Percentiles rank a stretch among this genome's conserved stretches.
These are phyloP conservation scores for Ceratina australensis DNA, from an alignment of 1,140 invertebrate species.

Conservation along the genomic window DNA sequence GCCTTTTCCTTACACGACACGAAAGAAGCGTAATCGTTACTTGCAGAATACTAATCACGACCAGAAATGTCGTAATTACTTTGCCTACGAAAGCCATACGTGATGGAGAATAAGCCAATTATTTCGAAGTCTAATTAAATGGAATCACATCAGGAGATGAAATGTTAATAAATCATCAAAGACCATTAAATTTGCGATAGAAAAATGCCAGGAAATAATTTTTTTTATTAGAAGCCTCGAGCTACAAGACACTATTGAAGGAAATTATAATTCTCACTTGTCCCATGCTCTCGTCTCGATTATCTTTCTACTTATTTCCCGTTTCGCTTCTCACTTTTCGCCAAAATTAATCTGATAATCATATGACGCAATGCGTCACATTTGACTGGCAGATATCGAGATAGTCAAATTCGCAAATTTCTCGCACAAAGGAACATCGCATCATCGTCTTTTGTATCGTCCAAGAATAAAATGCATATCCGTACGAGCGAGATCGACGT, in stretches of 20 bases:
- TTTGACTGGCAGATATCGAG: not conserved
- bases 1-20: too few species aligned
- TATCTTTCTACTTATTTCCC: not conserved
- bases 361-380: not conserved
- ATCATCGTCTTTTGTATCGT: too few species aligned
- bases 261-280: not conserved
- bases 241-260: too few species aligned
- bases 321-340: conserved; percentile 3
- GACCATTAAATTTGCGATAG: too few species aligned
- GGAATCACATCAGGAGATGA: not conserved
- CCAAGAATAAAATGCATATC: too few species aligned
- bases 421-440: not conserved
- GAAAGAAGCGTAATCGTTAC: not conserved
- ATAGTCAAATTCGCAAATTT: too few species aligned
- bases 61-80: not conserved
- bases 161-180: not conserved
- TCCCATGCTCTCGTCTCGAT: conserved; percentile 7
- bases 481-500: too few species aligned
- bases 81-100: not conserved
- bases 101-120: not conserved
- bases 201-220: not conserved
- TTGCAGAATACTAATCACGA: not conserved
- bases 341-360: not conserved
- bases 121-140: not conserved
- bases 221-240: too few species aligned